These are phyloP conservation scores for Ceratosolen fusciceps DNA, from an alignment of 1,140 invertebrate species.

Conservation along the genomic window DNA sequence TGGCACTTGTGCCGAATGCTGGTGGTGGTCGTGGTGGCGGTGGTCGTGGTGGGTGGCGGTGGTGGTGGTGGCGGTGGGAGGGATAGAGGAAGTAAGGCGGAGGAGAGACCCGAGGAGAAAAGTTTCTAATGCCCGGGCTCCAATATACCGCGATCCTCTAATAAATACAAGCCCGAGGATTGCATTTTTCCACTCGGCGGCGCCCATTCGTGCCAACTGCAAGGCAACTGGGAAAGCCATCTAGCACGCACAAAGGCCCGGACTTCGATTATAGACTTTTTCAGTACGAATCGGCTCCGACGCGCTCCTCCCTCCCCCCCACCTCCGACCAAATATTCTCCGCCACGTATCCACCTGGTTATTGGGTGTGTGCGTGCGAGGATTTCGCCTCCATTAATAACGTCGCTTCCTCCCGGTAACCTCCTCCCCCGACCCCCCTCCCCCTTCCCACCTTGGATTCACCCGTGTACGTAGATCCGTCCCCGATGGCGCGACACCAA, in stretches of 20 bases:
- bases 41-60: too few species aligned
- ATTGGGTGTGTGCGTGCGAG: neutral
- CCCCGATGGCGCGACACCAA: neutral
- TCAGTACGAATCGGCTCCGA: too few species aligned
- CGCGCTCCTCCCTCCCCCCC: neutral
- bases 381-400: neutral
- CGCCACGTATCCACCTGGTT: neutral
- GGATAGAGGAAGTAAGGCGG: too few species aligned
- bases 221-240: neutral
- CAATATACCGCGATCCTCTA: neutral
- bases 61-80: too few species aligned
- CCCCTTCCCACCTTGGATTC: too few species aligned
- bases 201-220: neutral
- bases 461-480: neutral
- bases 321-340: neutral
- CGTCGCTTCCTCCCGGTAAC: neutral
- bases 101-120: neutral
- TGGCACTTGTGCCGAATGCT: too few species aligned
- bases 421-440: neutral
- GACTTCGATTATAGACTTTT: neutral
- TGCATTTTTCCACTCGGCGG: constrained; percentile 20
- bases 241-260: neutral
- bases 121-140: neutral
- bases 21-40: too few species aligned
- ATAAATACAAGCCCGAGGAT: constrained; percentile 26